phyloP scores from a whole-genome alignment of 2,888 invertebrate species.

The Aphodius granarius region DNA sequence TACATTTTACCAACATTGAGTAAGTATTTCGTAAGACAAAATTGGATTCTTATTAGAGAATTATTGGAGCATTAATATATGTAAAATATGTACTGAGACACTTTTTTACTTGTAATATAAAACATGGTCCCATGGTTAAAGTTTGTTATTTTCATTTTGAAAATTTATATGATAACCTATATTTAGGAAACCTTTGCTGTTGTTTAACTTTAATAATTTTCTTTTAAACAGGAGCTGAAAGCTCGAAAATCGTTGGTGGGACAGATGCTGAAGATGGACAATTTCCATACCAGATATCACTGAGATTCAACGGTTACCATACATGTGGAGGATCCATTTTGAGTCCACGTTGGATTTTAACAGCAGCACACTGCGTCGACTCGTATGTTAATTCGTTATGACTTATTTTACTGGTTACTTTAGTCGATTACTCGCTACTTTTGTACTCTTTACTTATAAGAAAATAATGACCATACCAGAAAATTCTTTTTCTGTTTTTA shows the following conservation, averaged over 20 bases:
- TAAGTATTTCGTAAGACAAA: no score
- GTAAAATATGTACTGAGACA: background rate
- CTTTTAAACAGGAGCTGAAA: background rate
- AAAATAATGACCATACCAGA: background rate
- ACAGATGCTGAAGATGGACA: constrained; percentile 16
- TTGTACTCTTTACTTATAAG: no score
- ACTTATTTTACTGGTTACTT: background rate
- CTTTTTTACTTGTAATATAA: no score
- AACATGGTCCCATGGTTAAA: no score
- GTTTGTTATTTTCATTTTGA: no score
- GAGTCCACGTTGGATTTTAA: constrained; percentile 16
- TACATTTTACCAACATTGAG: background rate
- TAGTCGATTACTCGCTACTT: background rate
- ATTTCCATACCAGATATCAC: constrained; percentile 24
- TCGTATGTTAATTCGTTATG: no score
- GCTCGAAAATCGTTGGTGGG: constrained; percentile 18
- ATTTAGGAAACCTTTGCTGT: no score
- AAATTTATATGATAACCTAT: no score
- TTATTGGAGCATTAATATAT: background rate
- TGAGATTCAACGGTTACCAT: constrained; percentile 12
- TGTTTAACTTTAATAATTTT: no score
- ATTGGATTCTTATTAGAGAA: background rate
- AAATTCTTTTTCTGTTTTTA: background rate
- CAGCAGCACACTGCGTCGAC: constrained; percentile 23
- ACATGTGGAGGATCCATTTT: constrained; percentile 23